Base-by-base conservation (phyloP, 1,140 invertebrate genomes). In the Papilio polyxenes region DNA sequence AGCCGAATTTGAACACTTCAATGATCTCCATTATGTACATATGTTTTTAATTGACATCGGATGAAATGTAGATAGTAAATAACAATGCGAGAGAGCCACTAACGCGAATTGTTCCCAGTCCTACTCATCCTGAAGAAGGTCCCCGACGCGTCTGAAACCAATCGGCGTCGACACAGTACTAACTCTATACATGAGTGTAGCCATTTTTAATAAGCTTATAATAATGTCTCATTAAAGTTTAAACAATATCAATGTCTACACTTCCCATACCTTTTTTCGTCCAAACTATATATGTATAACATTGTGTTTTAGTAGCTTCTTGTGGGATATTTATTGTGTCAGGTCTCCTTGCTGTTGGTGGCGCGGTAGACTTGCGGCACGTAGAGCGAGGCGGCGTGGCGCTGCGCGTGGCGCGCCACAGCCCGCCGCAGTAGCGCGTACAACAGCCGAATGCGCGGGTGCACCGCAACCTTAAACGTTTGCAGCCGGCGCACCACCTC, bases 361-460 rank as follows among this genome's bases (percentile, higher is more conserved):
- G 75, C 49, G 44, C 44, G 44, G 48, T 87, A 87, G 3, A 84
- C 84, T 15, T 75, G 80, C 3, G 88, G 88, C 23, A 82, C 85
- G 75, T 89, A 91, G 6, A 91, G 79, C 0, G 87, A 84, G 77
- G 87, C 85, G 5, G 86, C 78, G 8, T 81, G 84, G 20, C 82
- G 83, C 5, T 86, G 82, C 37, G 85, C 82, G 82, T 87, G 75
- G 6, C 83, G 80, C 5, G 78, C 69, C 83, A 89, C 86, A 31
- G 81, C 85, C 1, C 81, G 80, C 85, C 87, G 85, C 80, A 91
- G 84, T 49, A 91, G 86, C 65, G 83, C 83, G 81, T 89, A 90
- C 81, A 90, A 88, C 53, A 90, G 84, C 0, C 88, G 83, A 48
- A 91, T 87, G 11, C 90, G 88, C 2, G 90, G 90, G 49, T 91